Evolutionary conservation across 2,888 invertebrate species (phyloP).

Genomic region (Melinopterus prodromus): DNA sequence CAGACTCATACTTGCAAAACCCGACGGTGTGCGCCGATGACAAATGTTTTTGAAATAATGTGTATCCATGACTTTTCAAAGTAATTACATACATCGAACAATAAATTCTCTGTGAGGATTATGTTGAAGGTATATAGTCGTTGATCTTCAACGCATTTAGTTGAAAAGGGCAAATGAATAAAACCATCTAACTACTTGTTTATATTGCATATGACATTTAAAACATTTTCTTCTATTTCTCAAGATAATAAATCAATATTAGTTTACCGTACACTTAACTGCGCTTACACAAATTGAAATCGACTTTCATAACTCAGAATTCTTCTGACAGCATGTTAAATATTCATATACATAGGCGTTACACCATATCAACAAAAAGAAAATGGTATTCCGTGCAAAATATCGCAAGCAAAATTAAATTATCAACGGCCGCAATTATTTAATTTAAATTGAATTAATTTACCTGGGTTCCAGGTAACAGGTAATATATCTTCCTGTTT

Average conservation of each 20-base stretch:
- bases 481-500: neutral
- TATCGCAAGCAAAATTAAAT: neutral
- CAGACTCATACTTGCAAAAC: too few relatives aligned
- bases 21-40: too few relatives aligned
- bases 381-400: neutral
- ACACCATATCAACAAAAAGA: neutral
- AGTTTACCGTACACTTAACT: neutral
- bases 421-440: neutral
- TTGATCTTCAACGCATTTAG: neutral
- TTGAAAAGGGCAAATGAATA: neutral
- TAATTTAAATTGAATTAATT: neutral
- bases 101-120: too few relatives aligned
- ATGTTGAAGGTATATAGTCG: too few relatives aligned
- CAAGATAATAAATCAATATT: neutral
- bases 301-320: neutral
- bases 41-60: too few relatives aligned
- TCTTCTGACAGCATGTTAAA: neutral
- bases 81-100: too few relatives aligned
- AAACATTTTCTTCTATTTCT: neutral
- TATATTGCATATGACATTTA: too few relatives aligned
- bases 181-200: too few relatives aligned
- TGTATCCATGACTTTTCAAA: too few relatives aligned
- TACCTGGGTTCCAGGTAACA: neutral
- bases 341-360: neutral
- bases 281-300: neutral